These are phyloP conservation scores for Triops cancriformis DNA, from an alignment of 1,140 invertebrate genomes.

Conservation along the genomic window DNA sequence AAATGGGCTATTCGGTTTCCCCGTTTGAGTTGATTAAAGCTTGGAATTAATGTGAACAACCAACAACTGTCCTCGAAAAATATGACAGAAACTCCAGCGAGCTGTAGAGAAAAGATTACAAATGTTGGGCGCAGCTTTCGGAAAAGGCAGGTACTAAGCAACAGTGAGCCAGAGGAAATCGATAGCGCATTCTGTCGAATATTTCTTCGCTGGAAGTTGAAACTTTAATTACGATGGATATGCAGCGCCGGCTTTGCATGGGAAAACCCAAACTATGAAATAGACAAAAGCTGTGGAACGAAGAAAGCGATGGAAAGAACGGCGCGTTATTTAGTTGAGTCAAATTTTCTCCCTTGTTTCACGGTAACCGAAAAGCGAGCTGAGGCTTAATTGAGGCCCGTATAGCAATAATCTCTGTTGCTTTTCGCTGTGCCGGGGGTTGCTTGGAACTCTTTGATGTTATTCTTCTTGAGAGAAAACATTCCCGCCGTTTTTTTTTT, in stretches of 20 bases:
- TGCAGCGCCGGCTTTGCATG: neutral
- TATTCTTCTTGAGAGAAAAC: neutral
- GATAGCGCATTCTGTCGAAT: neutral
- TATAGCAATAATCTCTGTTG: neutral
- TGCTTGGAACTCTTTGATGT: constrained; percentile 2
- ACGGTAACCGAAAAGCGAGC: neutral
- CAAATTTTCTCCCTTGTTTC: neutral
- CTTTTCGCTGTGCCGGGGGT: neutral
- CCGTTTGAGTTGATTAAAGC: no score
- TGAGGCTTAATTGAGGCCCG: neutral
- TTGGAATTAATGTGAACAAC: no score
- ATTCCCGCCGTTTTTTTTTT: neutral
- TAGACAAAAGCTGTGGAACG: neutral
- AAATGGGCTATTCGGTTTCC: no score
- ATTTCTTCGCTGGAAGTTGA: neutral
- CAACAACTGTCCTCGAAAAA: no score
- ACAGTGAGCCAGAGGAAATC: neutral
- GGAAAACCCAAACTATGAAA: neutral
- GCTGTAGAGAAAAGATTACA: no score
- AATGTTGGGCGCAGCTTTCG: no score
- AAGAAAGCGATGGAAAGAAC: neutral
- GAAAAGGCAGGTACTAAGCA: no score
- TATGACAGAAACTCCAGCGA: no score
- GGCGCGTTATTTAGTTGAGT: neutral
- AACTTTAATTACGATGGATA: neutral